Conservation (phyloP, 2,797 vertebrate species). For the Miopithecus talapoin region DNA sequence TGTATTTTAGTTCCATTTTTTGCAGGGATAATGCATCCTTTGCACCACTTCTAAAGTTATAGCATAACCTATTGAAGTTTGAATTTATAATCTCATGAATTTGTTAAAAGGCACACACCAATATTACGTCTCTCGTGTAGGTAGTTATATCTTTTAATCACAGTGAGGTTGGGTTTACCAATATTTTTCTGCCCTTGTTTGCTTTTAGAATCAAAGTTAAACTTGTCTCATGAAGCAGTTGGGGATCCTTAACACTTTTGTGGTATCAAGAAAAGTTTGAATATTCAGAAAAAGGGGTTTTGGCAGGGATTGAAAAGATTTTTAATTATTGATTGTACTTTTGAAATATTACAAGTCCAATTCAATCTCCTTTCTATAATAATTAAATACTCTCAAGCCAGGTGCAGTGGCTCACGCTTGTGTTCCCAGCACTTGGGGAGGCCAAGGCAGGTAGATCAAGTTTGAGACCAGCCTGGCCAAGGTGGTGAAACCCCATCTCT, state of each 20-base stretch:
- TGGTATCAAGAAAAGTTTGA: not conserved
- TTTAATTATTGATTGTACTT: conserved; percentile 24
- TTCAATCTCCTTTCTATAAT: not conserved
- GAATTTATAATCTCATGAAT: not conserved
- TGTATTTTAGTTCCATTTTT: conserved; percentile 49
- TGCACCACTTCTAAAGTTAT: not conserved
- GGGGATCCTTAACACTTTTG: not conserved
- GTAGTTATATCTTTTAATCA: not conserved
- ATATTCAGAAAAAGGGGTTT: conserved; percentile 18
- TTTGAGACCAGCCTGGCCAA: too few species aligned
- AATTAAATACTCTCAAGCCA: too few species aligned
- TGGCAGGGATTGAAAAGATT: not conserved
- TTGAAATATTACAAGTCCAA: not conserved
- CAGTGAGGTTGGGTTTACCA: not conserved
- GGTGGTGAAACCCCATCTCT: too few species aligned
- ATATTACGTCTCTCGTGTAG: not conserved
- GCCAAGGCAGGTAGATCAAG: too few species aligned
- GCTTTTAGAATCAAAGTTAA: conserved; percentile 16
- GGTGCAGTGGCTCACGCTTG: too few species aligned
- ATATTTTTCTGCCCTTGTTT: not conserved
- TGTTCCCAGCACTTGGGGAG: too few species aligned
- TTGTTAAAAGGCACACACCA: not conserved
- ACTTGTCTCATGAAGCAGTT: not conserved
- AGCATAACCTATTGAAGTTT: not conserved
- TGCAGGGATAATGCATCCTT: conserved; percentile 3